Evolutionary conservation across 2,113 vertebrate species (phyloP).

Genomic region (Malaclemys terrapin): DNA sequence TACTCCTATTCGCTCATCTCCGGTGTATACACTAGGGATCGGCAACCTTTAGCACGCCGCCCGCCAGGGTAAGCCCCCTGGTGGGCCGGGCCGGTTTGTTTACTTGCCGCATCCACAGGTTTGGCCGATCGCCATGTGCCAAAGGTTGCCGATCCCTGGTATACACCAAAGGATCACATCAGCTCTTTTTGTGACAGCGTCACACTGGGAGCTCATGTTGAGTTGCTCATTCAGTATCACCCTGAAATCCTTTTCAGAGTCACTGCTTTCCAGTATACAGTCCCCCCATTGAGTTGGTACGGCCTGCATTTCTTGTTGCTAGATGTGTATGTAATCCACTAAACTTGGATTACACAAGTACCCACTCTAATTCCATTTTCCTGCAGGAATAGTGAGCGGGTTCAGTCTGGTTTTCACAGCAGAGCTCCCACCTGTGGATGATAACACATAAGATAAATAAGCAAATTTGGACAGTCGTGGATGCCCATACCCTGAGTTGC

Average conservation of each 20-base stretch:
- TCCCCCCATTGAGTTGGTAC: not conserved
- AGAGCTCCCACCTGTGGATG: too few relatives aligned
- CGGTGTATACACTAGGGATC: not conserved
- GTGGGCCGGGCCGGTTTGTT: too few relatives aligned
- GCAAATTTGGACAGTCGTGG: too few relatives aligned
- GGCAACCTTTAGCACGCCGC: too few relatives aligned
- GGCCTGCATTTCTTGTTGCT: not conserved
- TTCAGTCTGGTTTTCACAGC: too few relatives aligned
- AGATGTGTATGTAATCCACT: not conserved
- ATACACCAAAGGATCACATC: not conserved
- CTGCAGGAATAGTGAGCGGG: too few relatives aligned
- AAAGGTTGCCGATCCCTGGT: too few relatives aligned
- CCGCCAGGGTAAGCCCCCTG: too few relatives aligned
- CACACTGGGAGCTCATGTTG: not conserved
- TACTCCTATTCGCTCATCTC: not conserved
- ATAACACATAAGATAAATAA: too few relatives aligned
- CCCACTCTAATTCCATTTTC: not conserved
- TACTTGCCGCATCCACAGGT: too few relatives aligned
- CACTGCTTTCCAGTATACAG: not conserved
- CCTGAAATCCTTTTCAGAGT: not conserved
- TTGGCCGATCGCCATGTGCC: too few relatives aligned
- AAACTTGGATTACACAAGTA: not conserved
- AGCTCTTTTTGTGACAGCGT: not conserved
- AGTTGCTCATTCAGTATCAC: not conserved
- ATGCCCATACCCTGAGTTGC: too few relatives aligned